Conservation (phyloP, 2,797 vertebrate species). For the Chaetophractus vellerosus region DNA sequence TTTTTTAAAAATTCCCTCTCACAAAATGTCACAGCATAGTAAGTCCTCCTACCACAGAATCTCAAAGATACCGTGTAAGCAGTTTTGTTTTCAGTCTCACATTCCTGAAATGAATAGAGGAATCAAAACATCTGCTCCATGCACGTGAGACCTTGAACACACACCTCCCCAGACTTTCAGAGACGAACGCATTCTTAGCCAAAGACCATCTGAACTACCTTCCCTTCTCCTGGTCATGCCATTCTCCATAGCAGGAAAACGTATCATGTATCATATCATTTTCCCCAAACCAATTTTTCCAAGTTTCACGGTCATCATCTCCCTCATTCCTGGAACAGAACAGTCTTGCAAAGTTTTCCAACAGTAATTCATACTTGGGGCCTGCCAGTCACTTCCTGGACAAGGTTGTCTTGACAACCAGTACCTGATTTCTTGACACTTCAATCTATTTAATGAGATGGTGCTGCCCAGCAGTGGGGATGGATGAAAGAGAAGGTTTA, state of each 20-base stretch:
- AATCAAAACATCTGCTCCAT: background rate
- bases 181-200: slow-evolving; percentile 3
- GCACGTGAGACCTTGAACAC: background rate
- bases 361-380: slow-evolving; percentile 65
- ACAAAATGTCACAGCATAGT: slow-evolving; percentile 38
- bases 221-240: slow-evolving; percentile 22
- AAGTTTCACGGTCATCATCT: slow-evolving; percentile 73
- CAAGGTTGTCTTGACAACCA: slow-evolving; percentile 51
- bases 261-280: slow-evolving; percentile 76
- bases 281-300: slow-evolving; percentile 78
- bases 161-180: slow-evolving; percentile 17
- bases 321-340: slow-evolving; percentile 77
- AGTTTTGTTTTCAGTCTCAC: slow-evolving; percentile 50
- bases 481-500: background rate
- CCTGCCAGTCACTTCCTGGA: slow-evolving; percentile 62
- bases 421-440: slow-evolving; percentile 38
- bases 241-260: slow-evolving; percentile 64
- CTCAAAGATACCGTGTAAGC: slow-evolving; percentile 49
- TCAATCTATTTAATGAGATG: background rate
- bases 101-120: slow-evolving; percentile 67
- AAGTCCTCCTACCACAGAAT: slow-evolving; percentile 57
- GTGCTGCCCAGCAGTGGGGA: background rate
- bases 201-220: slow-evolving; percentile 41
- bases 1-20: background rate
- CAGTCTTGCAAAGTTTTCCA: slow-evolving; percentile 66